Evolutionary conservation across 2,888 invertebrate species (phyloP).

Genomic region (Atherix ibis): DNA sequence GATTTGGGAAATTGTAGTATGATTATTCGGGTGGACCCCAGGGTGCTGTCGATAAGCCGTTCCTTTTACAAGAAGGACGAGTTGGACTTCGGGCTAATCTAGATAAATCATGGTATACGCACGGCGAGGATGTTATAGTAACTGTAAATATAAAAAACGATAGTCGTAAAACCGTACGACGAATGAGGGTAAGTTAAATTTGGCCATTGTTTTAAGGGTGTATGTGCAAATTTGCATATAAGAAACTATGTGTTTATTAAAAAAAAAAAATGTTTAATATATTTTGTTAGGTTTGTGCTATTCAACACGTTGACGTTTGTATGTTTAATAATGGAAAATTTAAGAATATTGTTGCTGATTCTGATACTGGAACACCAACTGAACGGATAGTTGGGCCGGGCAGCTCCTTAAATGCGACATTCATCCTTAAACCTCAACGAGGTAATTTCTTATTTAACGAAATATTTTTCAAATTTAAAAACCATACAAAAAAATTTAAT

Average conservation of each 20-base stretch:
- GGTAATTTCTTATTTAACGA: slow-evolving; percentile 29
- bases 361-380: slow-evolving; percentile 33
- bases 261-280: too few species aligned
- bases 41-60: slow-evolving; percentile 64
- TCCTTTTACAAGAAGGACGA: slow-evolving; percentile 68
- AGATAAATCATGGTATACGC: slow-evolving; percentile 67
- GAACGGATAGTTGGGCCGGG: slow-evolving; percentile 43
- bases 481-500: too few species aligned
- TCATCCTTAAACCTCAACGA: slow-evolving; percentile 50
- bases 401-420: slow-evolving; percentile 44
- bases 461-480: not conserved
- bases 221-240: too few species aligned
- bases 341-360: slow-evolving; percentile 75
- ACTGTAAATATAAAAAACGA: slow-evolving; percentile 61
- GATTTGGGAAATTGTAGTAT: too few species aligned
- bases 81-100: slow-evolving; percentile 64
- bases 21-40: slow-evolving; percentile 41
- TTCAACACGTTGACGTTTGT: slow-evolving; percentile 84
- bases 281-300: slow-evolving; percentile 55
- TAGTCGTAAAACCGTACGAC: slow-evolving; percentile 67
- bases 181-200: slow-evolving; percentile 54
- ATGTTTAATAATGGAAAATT: slow-evolving; percentile 92
- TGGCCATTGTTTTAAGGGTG: too few species aligned
- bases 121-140: slow-evolving; percentile 65
- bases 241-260: too few species aligned